Evolutionary conservation across 2,113 vertebrate genomes (phyloP), one percentile per base, ranked within the genome.

Genomic region (Cairina moschata): DNA sequence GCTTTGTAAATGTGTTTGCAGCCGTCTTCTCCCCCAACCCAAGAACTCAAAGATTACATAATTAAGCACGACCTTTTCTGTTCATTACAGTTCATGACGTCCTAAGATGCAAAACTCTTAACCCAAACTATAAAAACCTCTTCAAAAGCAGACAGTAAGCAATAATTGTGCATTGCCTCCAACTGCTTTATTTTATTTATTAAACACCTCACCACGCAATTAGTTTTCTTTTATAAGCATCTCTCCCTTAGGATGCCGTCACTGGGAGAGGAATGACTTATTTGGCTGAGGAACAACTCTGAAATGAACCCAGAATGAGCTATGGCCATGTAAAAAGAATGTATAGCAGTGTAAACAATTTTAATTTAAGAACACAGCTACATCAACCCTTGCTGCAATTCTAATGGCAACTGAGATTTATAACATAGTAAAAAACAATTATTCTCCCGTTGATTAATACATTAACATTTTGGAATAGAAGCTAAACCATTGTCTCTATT

Each of bases 401-500:
- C 97, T 98, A 98, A 98, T 96, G 98, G 97, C 98, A 98, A 94
- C 93, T 3, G 22, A 97, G 98, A 98, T 98, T 98, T 98, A 98
- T 96, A 97, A 97, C 11, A 81, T 42, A 91, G 97, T 97, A 97
- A 97, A 96, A 97, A 96, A 95, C 98, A 98, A 98, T 98, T 98
- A 98, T 98, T 98, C 98, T 98, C 97, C 96, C 22, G 93, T 98
- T 98, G 98, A 98, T 98, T 98, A 98, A 98, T 98, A 98, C 97
- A 98, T 98, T 98, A 98, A 98, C 98, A 98, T 98, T 98, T 98
- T 97, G 97, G 98, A 98, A 98, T 97, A 91, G 98, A 98, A 98
- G 97, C 98, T 97, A 98, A 98, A 97, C 98, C 98, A 97, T 93
- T 98, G 98, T 98, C 96, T 97, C 48, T 23, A 22, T 50, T 23